Conservation (phyloP, 2,888 invertebrate genomes). For the Ophion ventricosus region DNA sequence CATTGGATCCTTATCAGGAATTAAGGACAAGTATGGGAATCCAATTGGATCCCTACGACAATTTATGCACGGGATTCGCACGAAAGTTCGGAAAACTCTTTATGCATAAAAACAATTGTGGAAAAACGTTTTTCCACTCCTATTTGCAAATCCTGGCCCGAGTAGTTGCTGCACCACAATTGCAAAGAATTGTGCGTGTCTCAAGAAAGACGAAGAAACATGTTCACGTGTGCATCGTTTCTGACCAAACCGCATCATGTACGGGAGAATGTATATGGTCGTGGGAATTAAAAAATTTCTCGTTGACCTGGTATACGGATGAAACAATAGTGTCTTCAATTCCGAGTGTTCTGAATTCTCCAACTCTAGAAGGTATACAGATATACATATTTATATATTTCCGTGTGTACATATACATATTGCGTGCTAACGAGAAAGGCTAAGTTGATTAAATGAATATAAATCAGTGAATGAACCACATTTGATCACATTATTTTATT, state of each 20-base stretch:
- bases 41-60: too few species aligned
- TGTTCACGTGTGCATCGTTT: not conserved
- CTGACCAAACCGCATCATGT: conserved; percentile 18
- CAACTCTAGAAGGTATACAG: not conserved
- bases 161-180: not conserved
- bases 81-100: not conserved
- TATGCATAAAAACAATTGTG: not conserved
- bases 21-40: too few species aligned
- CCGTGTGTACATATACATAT: not conserved
- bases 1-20: too few species aligned
- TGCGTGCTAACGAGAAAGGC: conserved; percentile 22
- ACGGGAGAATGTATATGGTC: conserved; percentile 24
- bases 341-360: conserved; percentile 32
- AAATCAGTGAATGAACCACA: not conserved
- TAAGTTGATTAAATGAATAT: conserved; percentile 30
- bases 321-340: conserved; percentile 45
- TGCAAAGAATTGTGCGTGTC: not conserved
- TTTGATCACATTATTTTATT: not conserved
- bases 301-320: conserved; percentile 13
- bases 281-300: conserved; percentile 54
- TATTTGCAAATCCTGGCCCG: not conserved
- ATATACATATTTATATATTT: not conserved
- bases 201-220: not conserved
- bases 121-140: not conserved
- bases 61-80: too few species aligned